phyloP scores from a whole-genome alignment of 2,113 vertebrate species.

The Damaliscus lunatus region DNA sequence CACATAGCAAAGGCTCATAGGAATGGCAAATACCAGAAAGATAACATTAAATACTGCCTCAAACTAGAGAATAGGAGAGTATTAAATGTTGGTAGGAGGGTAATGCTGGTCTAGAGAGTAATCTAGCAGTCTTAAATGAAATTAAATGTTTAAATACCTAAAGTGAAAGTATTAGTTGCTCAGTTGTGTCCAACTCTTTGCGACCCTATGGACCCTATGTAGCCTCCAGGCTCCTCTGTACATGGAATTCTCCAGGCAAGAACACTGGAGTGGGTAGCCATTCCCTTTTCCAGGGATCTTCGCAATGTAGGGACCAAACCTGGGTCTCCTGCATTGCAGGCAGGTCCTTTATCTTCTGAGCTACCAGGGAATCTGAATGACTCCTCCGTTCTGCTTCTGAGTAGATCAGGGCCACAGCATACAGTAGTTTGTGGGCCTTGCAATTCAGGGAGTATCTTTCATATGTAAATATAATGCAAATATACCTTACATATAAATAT shows the following conservation, averaged over 20 bases:
- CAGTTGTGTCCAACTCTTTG: background rate
- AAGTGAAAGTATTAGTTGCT: background rate
- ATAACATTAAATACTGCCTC: background rate
- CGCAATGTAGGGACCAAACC: background rate
- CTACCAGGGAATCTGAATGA: background rate
- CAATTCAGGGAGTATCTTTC: background rate
- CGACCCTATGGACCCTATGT: background rate
- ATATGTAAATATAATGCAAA: background rate
- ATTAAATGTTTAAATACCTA: background rate
- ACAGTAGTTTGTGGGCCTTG: background rate
- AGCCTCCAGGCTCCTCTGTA: background rate
- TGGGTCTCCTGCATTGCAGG: background rate
- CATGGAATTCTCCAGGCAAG: background rate
- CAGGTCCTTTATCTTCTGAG: background rate
- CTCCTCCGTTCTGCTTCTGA: background rate
- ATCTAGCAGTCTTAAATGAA: background rate
- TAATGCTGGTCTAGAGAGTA: background rate
- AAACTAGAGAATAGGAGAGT: background rate
- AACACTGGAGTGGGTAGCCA: background rate
- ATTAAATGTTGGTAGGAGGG: background rate
- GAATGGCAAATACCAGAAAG: background rate
- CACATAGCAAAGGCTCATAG: background rate
- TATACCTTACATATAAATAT: background rate
- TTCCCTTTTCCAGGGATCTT: background rate
- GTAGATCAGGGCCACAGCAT: background rate